Evolutionary conservation across 2,113 vertebrate genomes (phyloP), one percentile per base, ranked within the genome.

Genomic region (Myocastor coypus): DNA sequence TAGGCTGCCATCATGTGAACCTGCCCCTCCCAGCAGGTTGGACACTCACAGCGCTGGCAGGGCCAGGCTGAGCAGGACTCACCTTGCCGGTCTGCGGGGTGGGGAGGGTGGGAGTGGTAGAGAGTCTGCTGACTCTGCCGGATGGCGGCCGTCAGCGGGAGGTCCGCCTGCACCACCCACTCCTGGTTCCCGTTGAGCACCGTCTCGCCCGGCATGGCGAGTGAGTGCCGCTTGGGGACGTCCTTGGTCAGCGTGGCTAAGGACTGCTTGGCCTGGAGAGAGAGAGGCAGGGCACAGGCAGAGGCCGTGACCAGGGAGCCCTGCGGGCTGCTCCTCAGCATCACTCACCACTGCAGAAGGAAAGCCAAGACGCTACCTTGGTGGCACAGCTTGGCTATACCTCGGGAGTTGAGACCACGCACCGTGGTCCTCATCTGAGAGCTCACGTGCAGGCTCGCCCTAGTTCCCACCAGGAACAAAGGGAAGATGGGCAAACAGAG

Each of bases 141-240:
- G 98, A 99, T 99, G 96, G 99, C 99, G 0, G 99, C 99, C 0
- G 99, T 99, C 97, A 99, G 99, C 0, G 99, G 99, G 87, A 99
- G 99, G 98, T 99, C 99, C 0, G 99, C 99, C 96, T 99, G 99
- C 98, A 99, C 99, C 98, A 99, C 99, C 99, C 99, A 99, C 98
- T 99, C 99, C 98, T 99, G 99, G 98, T 99, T 99, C 94, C 99
- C 99, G 0, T 99, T 99, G 96, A 99, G 98, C 97, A 99, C 99
- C 0, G 99, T 98, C 98, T 99, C 99, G 0, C 99, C 99, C 0
- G 99, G 99, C 99, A 99, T 99, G 96, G 99, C 99, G 96, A 99
- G 97, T 0, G 99, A 99, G 80, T 99, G 99, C 46, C 99, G 98
- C 98, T 99, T 99, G 97, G 99, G 99, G 84, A 99, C 99, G 0